Evolutionary conservation across 2,888 invertebrate genomes (phyloP), one percentile per base, ranked within the genome.

Genomic region (Zonitis immaculata): DNA sequence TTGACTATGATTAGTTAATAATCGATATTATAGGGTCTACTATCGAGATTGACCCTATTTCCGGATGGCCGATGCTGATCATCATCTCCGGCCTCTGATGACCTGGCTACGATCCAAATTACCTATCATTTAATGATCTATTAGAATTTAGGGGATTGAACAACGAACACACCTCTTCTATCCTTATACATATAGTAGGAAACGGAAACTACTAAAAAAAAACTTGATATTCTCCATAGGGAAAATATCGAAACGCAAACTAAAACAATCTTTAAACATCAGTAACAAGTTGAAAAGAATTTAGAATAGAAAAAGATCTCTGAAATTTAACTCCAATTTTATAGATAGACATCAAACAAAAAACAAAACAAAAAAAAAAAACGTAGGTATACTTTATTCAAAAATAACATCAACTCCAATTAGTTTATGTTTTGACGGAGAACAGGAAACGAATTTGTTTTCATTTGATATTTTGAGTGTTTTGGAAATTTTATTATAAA

Each of bases 71-170:
- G 53, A 53, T 53, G 53, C 53, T 53, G 65, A 63, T 66, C 59
- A 60, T 63, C 66, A 66, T 67, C 64, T 67, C 67, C 67, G 67
- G 63, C 56, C 59, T 57, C 56, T 61, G 63, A 66, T 66, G 66
- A 65, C 57, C 56, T 56, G 56, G 56, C 56, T 44, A 16, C 44
- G 48, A 50, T 56, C 56, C 54, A 58, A 60, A 60, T 60, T 61
- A 60, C 60, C 57, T 54, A 52, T 52, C 53, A 51, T 51, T 52
- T 52, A 56, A 57, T 55, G 50, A 56, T 58, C 57, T 57, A 58
- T 61, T 54, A 56, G 55, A 51, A 16, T 51, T 47, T 47, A 28
- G 27, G 48, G 54, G 49, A 8, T 5, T 9, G 3, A 8, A 16
- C 27, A 28, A n/a, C n/a, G n/a, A n/a, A 39, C 9, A 18, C 20